Percentiles rank a stretch among this genome's conserved stretches.
These are phyloP conservation scores for Perognathus longimembris DNA, from an alignment of 2,113 vertebrate species.

Conservation along the genomic window DNA sequence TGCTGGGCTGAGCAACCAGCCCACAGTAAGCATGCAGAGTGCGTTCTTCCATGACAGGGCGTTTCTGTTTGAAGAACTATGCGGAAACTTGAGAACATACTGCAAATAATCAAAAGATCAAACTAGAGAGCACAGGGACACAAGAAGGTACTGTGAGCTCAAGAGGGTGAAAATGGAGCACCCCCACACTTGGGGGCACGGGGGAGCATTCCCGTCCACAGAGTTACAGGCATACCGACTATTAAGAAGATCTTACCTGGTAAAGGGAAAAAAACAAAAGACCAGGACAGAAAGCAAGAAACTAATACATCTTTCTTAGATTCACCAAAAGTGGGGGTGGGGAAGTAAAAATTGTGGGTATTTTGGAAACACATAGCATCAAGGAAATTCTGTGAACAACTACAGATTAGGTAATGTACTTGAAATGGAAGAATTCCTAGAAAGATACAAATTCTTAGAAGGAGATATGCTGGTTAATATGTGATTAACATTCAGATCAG, in stretches of 20 bases:
- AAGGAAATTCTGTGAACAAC: neutral
- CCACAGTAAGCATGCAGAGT: fast-evolving
- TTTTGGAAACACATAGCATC: neutral
- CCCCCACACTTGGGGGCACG: fast-evolving
- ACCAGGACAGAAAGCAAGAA: neutral
- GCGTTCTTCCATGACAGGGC: neutral
- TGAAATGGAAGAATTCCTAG: neutral
- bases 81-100: neutral
- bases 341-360: too few relatives aligned
- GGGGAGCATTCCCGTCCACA: fast-evolving
- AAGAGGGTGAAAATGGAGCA: neutral
- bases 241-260: too few relatives aligned
- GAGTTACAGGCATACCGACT: too few relatives aligned
- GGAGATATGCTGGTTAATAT: neutral
- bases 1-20: neutral
- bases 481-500: neutral
- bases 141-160: neutral
- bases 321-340: neutral
- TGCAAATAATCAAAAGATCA: too few relatives aligned
- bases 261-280: neutral
- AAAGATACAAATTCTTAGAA: neutral
- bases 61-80: neutral
- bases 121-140: neutral
- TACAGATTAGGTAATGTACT: too few relatives aligned
- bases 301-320: fast-evolving